Conservation (phyloP, 1,140 invertebrate species). For the Leptinotarsa defecta region DNA sequence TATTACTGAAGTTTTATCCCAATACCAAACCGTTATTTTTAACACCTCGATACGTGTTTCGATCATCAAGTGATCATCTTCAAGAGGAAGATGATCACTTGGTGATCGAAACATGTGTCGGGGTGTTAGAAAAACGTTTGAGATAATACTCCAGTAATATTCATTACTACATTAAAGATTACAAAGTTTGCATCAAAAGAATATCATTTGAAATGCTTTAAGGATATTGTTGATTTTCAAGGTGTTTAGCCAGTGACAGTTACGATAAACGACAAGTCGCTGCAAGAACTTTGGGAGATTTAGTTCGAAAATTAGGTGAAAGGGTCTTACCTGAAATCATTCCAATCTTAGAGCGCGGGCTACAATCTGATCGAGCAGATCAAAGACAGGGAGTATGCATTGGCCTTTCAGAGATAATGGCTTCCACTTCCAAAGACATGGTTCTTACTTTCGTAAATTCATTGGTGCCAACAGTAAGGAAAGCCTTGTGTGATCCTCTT, state of each 20-base stretch:
- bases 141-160: too few relatives aligned
- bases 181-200: too few relatives aligned
- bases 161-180: too few relatives aligned
- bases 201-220: too few relatives aligned
- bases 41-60: too few relatives aligned
- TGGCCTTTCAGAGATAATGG: slow-evolving; percentile 97
- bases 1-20: too few relatives aligned
- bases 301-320: slow-evolving; percentile 97
- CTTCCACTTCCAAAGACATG: slow-evolving; percentile 94
- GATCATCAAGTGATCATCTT: too few relatives aligned
- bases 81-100: too few relatives aligned
- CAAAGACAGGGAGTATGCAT: slow-evolving; percentile 98
- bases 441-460: slow-evolving; percentile 92
- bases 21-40: too few relatives aligned
- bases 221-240: not conserved
- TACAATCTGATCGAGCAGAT: slow-evolving; percentile 88
- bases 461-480: slow-evolving; percentile 94
- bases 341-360: slow-evolving; percentile 91
- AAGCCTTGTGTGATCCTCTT: slow-evolving; percentile 90
- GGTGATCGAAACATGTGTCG: too few relatives aligned
- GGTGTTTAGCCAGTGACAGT: slow-evolving; percentile 90
- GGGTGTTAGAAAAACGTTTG: too few relatives aligned
- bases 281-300: slow-evolving; percentile 93
- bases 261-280: slow-evolving; percentile 96
- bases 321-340: slow-evolving; percentile 97